Evolutionary conservation across 2,888 invertebrate species (phyloP), one percentile per base, ranked within the genome.

Genomic region (Tuberolachnus salignus): DNA sequence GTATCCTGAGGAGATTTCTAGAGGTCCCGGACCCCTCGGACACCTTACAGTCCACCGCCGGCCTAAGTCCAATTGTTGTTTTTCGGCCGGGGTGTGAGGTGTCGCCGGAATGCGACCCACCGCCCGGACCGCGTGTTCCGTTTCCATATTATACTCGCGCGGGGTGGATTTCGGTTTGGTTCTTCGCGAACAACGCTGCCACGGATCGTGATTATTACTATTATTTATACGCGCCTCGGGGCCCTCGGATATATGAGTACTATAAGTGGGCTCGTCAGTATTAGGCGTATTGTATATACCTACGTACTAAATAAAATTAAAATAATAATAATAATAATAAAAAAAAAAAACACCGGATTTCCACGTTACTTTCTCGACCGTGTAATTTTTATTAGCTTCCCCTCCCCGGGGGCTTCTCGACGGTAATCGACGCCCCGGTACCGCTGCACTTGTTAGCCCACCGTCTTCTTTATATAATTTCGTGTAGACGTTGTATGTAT

Each of bases 341-440:
- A 74, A 74, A 69, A 67, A 67, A 67, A 74, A 42, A 57, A 78
- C 78, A 78, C 78, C 67, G 78, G 78, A 78, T 78, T 78, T 78
- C 78, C 78, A 78, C 78, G 78, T 57, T 78, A 78, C 78, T 69
- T 78, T 69, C 78, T 78, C 78, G 78, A 78, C 78, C 78, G 78
- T 78, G 78, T 78, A 78, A 78, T 78, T 78, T 78, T 59, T 78
- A 78, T 78, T 78, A 67, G 61, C 78, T 78, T 59, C 67, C 78
- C 57, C 75, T 75, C 75, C 67, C 78, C 78, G 59, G 34, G 69
- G 78, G 69, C 78, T 69, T 61, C 78, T 69, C 26, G 46, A 34
- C 34, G 34, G 34, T 34, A 34, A 34, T 67, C 21, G 51, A 9
- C 19, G 23, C 21, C 26, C 21, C 57, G 55, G n/a, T 16, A 14